Evolutionary conservation across 1,140 invertebrate genomes (phyloP), one percentile per base, ranked within the genome.

Genomic region (Drosophila biarmipes): DNA sequence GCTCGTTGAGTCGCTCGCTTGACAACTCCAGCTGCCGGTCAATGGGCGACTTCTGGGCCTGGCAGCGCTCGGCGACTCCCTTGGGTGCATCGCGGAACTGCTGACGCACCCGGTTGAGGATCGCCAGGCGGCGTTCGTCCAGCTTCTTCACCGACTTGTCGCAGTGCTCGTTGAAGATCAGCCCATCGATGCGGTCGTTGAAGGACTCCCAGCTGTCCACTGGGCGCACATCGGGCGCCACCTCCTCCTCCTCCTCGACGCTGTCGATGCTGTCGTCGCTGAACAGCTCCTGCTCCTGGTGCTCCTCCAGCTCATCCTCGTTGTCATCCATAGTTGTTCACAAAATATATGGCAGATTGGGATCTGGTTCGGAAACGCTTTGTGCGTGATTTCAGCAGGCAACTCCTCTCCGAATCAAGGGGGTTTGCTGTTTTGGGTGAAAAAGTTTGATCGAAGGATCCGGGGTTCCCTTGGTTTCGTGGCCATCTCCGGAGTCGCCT

Each of bases 11-110:
- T 0, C 71, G 62, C 31, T 71, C 62, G 37, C 91, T 78, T 6
- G 79, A 91, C 11, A 74, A 8, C 40, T 90, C 84, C 17, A 92
- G 69, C 55, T 89, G 91, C 31, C 75, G 69, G 52, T 92, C 90
- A 6, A 92, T 91, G 48, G 80, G 68, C n/a, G 31, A 62, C 53
- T 90, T 80, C 15, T 85, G 66, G 0, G 57, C 42, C 45, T 71
- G 49, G 0, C 67, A 63, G 0, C 68, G 79, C 17, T 84, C 84
- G 0, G 51, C 34, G 2, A 68, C 48, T n/a, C 51, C 56, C 19
- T 89, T 87, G 4, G 79, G 84, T 6, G 76, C 43, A 1, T 80
- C 77, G 0, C 57, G 62, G 12, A 77, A 71, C 17, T 64, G 46
- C 14, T 78, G 34, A 2, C 80, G 84, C 17, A 77, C 57, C 0